A percentile compares a stretch with the other conserved stretches of the same genome.
Conservation (phyloP, 1,140 invertebrate genomes). For the Ooceraea biroi region DNA sequence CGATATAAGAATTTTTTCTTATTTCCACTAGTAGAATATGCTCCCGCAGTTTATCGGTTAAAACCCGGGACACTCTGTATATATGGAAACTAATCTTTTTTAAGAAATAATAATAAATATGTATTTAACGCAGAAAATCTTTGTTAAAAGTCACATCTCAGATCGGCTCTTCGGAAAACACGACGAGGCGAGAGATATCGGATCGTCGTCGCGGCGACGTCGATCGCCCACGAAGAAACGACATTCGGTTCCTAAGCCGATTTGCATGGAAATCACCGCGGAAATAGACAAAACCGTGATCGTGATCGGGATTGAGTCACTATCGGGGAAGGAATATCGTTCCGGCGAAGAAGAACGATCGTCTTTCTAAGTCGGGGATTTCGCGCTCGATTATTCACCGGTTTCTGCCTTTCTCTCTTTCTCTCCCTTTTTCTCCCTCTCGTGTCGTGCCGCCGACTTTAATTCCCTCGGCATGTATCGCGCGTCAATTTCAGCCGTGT, state of each 20-base stretch:
- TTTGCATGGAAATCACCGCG: constrained; percentile 67
- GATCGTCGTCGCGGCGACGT: constrained; percentile 15
- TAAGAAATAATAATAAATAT: neutral
- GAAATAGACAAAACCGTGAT: constrained; percentile 65
- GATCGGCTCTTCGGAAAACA: constrained; percentile 18
- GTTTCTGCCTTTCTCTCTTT: neutral
- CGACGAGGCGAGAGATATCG: constrained; percentile 33
- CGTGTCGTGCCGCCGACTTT: constrained; percentile 21
- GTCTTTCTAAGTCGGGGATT: constrained; percentile 45
- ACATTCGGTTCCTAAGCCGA: constrained; percentile 62
- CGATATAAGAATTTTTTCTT: no score
- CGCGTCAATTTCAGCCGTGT: constrained; percentile 5
- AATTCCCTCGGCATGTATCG: constrained; percentile 28
- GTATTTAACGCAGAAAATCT: neutral
- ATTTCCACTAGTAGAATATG: no score
- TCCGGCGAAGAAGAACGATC: constrained; percentile 26
- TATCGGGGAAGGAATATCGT: constrained; percentile 44
- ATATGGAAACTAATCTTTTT: no score
- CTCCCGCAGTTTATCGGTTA: no score
- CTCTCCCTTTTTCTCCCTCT: neutral
- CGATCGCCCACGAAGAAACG: constrained; percentile 32
- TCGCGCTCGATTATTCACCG: constrained; percentile 42
- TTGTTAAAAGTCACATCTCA: constrained; percentile 46
- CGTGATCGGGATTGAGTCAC: constrained; percentile 46
- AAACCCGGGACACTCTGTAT: no score